Base-by-base conservation (phyloP, 2,797 vertebrate genomes). In the Macropus fuliginosus region DNA sequence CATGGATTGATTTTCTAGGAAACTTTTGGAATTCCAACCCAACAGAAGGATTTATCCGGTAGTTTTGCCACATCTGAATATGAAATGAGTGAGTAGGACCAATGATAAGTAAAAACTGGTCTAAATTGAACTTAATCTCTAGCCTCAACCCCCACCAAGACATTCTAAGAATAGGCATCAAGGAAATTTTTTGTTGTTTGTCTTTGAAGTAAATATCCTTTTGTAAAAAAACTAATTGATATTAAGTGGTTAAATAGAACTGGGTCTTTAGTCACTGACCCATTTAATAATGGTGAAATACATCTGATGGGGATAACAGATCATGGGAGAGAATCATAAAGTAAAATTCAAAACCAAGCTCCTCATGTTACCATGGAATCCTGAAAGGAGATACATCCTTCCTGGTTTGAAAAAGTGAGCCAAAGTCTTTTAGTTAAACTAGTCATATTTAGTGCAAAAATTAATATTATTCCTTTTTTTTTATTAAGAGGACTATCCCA, bases 131-230 rank as follows among this genome's bases (percentile, higher is more conserved):
- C 34, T 5, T 40, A 74, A 21, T 74, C 66, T 18, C 34, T 8
- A 34, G 6, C 2, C 1, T 5, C 6, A 74, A 0, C n/a, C 6
- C 8, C 40, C 5, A 40, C n/a, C 6, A n/a, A 74, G 31, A 6
- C 18, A 18, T 2, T 74, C 1, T 18, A 24, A 74, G 5, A 74
- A 74, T 40, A 21, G 21, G n/a, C 66, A 8, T 21, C n/a, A 74
- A 74, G 6, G n/a, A 40, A 2, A 40, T 40, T 40, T 66, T 40
- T 50, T 50, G 4, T 50, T 74, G n/a, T 74, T 40, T 74, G 5
- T 40, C 16, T 74, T 40, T 74, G n/a, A 40, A 74, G n/a, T 74
- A 74, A 40, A 40, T 40, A 74, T 74, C n/a, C n/a, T 74, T 74
- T 74, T 74, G 16, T 40, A 46, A 50, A 74, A 74, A 40, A 40